Percentiles rank a stretch among this genome's conserved stretches.
Conservation (phyloP, 2,888 invertebrate genomes). For the Theretra japonica region DNA sequence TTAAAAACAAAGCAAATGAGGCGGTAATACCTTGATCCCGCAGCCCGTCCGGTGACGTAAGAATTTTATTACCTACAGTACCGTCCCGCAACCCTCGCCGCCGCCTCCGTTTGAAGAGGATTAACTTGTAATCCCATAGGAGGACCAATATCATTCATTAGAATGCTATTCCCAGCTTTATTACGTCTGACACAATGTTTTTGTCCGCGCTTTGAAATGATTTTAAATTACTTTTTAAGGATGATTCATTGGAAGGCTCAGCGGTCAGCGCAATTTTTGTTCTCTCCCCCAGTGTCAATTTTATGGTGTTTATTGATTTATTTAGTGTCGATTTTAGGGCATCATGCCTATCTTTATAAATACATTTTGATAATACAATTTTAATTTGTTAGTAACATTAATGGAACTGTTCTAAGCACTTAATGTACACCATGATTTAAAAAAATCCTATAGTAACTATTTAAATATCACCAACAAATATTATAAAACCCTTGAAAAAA, state of each 20-base stretch:
- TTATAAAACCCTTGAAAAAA: no score
- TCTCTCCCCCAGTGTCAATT: neutral
- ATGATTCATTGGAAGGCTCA: constrained; percentile 48
- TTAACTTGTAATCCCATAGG: constrained; percentile 81
- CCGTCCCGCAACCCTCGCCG: constrained; percentile 46
- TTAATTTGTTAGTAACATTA: no score
- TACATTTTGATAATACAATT: no score
- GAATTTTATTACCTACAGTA: constrained; percentile 73
- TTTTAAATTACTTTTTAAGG: constrained; percentile 67
- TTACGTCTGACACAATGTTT: constrained; percentile 65
- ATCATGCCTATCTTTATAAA: neutral
- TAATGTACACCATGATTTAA: no score
- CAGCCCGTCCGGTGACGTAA: constrained; percentile 69
- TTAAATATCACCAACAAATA: no score
- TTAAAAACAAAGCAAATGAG: constrained; percentile 63
- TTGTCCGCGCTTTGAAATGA: constrained; percentile 59
- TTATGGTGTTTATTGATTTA: neutral
- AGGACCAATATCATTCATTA: constrained; percentile 81
- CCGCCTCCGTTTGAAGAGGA: constrained; percentile 75
- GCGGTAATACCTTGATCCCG: constrained; percentile 64
- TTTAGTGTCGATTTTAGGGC: neutral
- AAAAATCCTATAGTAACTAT: no score
- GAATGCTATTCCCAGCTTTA: constrained; percentile 78
- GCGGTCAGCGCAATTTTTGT: neutral
- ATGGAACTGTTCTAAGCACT: no score